Evolutionary conservation across 2,113 vertebrate species (phyloP).

Genomic region (Corvus hawaiiensis): DNA sequence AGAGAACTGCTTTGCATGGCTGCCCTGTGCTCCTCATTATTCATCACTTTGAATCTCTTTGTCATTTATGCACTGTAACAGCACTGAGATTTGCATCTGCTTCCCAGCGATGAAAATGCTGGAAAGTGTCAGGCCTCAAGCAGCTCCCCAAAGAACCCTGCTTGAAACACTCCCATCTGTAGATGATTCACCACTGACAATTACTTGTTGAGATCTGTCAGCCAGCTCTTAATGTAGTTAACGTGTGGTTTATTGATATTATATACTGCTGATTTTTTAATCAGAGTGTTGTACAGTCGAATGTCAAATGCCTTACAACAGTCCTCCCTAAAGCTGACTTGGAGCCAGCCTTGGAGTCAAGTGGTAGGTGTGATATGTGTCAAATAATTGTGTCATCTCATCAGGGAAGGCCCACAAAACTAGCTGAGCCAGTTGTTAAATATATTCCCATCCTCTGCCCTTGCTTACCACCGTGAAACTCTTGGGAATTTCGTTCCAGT

Average conservation of each 20-base stretch:
- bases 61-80: conserved; percentile 5
- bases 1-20: neutral
- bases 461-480: neutral
- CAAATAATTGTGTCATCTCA: neutral
- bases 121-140: neutral
- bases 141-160: neutral
- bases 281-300: neutral
- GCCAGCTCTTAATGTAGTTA: neutral
- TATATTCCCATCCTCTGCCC: neutral
- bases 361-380: conserved; percentile 29
- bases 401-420: neutral
- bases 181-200: conserved; percentile 40
- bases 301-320: conserved; percentile 18
- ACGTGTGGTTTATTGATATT: conserved; percentile 1
- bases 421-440: neutral
- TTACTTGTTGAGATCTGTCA: conserved; percentile 25
- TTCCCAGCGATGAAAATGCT: neutral
- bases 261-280: conserved; percentile 32
- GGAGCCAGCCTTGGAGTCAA: conserved; percentile 7
- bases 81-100: conserved; percentile 16
- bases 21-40: conserved; percentile 27
- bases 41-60: conserved; percentile 16
- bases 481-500: neutral
- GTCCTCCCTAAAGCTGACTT: conserved; percentile 32
- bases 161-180: neutral